These are phyloP conservation scores for Psittacus erithacus DNA, from an alignment of 2,113 vertebrate species.

Conservation along the genomic window DNA sequence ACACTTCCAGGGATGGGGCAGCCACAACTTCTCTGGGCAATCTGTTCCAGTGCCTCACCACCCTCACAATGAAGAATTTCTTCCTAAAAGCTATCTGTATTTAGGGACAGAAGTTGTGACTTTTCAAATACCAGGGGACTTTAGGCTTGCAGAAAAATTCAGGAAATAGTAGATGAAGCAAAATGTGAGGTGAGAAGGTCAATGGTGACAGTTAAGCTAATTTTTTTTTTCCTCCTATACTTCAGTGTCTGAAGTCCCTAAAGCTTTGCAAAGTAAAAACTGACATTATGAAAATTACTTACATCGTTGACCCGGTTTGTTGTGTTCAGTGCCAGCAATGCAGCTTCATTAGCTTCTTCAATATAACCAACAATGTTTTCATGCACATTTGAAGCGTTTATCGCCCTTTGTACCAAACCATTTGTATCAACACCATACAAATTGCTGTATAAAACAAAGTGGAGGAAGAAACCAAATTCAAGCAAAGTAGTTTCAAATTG, in stretches of 20 bases:
- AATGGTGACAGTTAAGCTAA: neutral
- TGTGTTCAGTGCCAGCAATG: slow-evolving; percentile 78
- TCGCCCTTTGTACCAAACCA: slow-evolving; percentile 91
- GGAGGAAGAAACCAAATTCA: neutral
- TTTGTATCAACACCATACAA: slow-evolving; percentile 88
- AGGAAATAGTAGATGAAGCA: neutral
- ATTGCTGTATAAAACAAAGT: slow-evolving; percentile 55
- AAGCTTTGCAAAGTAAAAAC: neutral
- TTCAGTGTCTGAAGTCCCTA: neutral
- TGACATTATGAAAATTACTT: slow-evolving; percentile 53
- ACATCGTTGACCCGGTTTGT: slow-evolving; percentile 87
- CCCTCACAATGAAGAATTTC: neutral
- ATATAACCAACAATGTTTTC: slow-evolving; percentile 90
- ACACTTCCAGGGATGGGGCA: neutral
- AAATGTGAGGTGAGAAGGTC: neutral
- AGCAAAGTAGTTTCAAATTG: neutral
- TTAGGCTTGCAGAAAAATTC: neutral
- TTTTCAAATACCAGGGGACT: neutral
- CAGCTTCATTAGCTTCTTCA: slow-evolving; percentile 83
- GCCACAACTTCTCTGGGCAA: neutral
- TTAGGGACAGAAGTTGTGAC: neutral
- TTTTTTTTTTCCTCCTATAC: neutral
- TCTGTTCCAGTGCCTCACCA: neutral
- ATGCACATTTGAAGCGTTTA: slow-evolving; percentile 92
- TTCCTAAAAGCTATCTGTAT: neutral